Percentiles rank a stretch among this genome's conserved stretches.
Evolutionary conservation across 2,797 vertebrate genomes (phyloP).

Genomic region (Margarornis squamiger): DNA sequence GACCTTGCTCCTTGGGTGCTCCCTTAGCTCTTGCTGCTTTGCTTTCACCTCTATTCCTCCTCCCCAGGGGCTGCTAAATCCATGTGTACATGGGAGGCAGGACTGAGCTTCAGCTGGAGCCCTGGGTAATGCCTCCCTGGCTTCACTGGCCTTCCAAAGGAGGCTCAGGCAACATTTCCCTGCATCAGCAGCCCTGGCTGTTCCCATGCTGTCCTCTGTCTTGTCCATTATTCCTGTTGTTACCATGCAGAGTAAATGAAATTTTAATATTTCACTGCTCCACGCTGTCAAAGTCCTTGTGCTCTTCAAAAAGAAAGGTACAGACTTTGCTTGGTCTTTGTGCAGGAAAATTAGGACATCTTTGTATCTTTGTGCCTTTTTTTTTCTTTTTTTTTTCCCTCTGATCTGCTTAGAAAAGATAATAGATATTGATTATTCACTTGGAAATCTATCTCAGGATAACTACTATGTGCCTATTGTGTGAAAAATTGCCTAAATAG

Average conservation of each 20-base stretch:
- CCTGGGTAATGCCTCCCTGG: neutral
- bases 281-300: neutral
- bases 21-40: neutral
- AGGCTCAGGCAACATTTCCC: neutral
- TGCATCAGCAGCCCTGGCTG: neutral
- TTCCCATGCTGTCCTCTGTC: neutral
- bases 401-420: neutral
- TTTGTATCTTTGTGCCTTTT: neutral
- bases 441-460: neutral
- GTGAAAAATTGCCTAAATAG: neutral
- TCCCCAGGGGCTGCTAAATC: neutral
- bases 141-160: neutral
- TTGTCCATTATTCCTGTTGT: neutral
- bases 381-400: neutral
- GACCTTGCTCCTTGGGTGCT: neutral
- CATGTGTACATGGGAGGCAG: neutral
- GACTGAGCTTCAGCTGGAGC: neutral
- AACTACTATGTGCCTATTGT: neutral
- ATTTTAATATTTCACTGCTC: neutral
- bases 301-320: neutral
- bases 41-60: neutral
- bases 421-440: neutral
- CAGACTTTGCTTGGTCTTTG: neutral
- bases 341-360: neutral
- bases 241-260: neutral